Base-by-base conservation (phyloP, 2,888 invertebrate species). In the Cerastoderma edule region DNA sequence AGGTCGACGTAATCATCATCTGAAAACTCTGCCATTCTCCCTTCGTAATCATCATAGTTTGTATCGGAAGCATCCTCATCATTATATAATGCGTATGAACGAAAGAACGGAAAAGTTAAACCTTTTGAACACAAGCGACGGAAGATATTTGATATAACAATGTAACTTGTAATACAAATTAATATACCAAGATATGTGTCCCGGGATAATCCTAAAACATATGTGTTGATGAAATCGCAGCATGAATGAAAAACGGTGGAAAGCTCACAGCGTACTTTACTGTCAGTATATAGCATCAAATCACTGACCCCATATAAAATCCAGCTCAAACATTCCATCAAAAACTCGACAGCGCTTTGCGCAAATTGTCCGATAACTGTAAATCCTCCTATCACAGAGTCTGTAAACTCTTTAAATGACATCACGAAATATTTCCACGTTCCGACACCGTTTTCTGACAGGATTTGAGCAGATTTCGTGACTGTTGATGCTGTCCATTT, bases 131-230 rank as follows among this genome's bases (percentile, higher is more conserved):
- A 74, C 57, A 88, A 63, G 39, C 63, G 72, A n/a, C 57, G 69
- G 16, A 76, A 67, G 24, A 85, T 65, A 28, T 84, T 84, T 19
- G 66, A 72, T 3, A 86, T 6, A n/a, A 82, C 56, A 8, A 85
- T 35, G 70, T 73, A 82, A 1, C 72, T 44, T 1, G 83, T 53
- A 46, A 75, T 53, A 60, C 80, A 82, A 22, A 87, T 75, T 1
- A 85, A 27, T n/a, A 88, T 73, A 0, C 86, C 90, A 3, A 89
- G 64, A 64, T 88, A 90, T 2, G 88, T 86, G 70, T 90, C 89
- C 65, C 80, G 85, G 10, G 82, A 83, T 64, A 86, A 77, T 22
- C 79, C 82, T 33, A 77, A 72, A 22, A 85, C 28, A 63, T 78
- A 80, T 22, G 77, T 68, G 24, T 78, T 84, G 19, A 87, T 64